Percentiles rank a stretch among this genome's conserved stretches.
phyloP scores from a whole-genome alignment of 2,797 vertebrate genomes.

The Intellagama lesueurii region DNA sequence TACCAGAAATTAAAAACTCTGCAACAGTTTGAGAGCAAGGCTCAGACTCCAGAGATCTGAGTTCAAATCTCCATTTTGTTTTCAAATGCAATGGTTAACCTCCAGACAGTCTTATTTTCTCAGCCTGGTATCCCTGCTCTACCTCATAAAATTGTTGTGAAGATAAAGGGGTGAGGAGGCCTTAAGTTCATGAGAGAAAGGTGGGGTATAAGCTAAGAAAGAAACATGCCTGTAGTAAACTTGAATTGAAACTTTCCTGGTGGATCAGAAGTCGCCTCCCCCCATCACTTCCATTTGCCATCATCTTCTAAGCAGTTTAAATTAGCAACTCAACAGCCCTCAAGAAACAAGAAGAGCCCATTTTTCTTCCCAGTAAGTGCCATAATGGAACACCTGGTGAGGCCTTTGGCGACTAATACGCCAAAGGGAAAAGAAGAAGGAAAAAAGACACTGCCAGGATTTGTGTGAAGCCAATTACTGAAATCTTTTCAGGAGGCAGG shows the following conservation, averaged over 20 bases:
- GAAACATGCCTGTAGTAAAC: neutral
- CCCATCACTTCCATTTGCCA: neutral
- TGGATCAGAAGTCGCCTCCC: neutral
- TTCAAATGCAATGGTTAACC: too few species aligned
- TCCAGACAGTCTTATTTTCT: too few species aligned
- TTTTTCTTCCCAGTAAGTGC: neutral
- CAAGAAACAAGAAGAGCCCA: neutral
- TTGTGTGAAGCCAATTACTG: conserved; percentile 1
- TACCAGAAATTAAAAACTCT: too few species aligned
- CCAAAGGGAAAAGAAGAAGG: neutral
- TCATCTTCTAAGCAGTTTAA: neutral
- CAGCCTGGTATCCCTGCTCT: too few species aligned
- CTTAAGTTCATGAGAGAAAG: too few species aligned
- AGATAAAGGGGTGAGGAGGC: too few species aligned
- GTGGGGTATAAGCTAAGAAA: too few species aligned
- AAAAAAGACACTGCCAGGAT: neutral
- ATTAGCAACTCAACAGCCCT: neutral
- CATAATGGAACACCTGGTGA: conserved; percentile 2
- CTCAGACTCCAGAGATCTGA: too few species aligned
- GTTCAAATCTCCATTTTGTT: too few species aligned
- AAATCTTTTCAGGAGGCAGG: neutral
- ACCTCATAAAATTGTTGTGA: too few species aligned
- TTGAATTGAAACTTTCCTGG: neutral
- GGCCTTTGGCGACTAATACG: conserved; percentile 3
- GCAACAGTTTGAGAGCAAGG: too few species aligned